phyloP scores from a whole-genome alignment of 2,888 invertebrate species.

The Euspilapteryx auroguttella region DNA sequence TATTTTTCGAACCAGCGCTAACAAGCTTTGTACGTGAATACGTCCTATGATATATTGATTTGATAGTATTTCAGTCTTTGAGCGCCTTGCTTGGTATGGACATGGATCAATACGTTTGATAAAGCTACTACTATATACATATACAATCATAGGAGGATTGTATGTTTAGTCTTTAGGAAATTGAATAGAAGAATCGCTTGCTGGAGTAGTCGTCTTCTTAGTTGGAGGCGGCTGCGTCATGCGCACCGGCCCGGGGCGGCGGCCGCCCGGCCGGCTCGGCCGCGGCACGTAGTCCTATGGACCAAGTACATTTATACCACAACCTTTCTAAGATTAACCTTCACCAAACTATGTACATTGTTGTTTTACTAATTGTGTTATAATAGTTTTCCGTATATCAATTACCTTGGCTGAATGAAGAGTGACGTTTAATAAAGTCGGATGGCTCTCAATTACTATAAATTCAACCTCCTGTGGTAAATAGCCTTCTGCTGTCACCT shows the following conservation, averaged over 20 bases:
- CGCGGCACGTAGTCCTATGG: conserved; percentile 19
- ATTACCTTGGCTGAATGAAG: conserved; percentile 78
- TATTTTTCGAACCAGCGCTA: too few species aligned
- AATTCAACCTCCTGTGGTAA: conserved; percentile 84
- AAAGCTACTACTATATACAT: too few species aligned
- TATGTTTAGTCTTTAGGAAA: conserved; percentile 25
- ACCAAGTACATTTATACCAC: background rate
- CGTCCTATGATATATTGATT: too few species aligned
- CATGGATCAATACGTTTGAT: too few species aligned
- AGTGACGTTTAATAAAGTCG: conserved; percentile 82
- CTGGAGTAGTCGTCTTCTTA: conserved; percentile 12
- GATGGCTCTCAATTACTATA: conserved; percentile 82
- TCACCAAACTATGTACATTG: background rate
- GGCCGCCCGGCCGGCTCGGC: conserved; percentile 8
- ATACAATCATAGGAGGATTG: too few species aligned
- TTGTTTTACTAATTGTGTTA: too few species aligned
- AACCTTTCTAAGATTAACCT: too few species aligned
- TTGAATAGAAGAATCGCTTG: conserved; percentile 13
- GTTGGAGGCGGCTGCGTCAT: conserved; percentile 6
- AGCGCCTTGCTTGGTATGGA: too few species aligned
- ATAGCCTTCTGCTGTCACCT: conserved; percentile 86
- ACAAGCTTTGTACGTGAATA: too few species aligned
- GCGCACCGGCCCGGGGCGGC: conserved; percentile 5
- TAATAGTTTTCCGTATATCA: too few species aligned
- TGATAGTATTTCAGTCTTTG: too few species aligned